Percentiles rank a stretch among this genome's conserved stretches.
These are phyloP conservation scores for Peromyscus eremicus DNA, from an alignment of 2,797 vertebrate genomes.

Conservation along the genomic window DNA sequence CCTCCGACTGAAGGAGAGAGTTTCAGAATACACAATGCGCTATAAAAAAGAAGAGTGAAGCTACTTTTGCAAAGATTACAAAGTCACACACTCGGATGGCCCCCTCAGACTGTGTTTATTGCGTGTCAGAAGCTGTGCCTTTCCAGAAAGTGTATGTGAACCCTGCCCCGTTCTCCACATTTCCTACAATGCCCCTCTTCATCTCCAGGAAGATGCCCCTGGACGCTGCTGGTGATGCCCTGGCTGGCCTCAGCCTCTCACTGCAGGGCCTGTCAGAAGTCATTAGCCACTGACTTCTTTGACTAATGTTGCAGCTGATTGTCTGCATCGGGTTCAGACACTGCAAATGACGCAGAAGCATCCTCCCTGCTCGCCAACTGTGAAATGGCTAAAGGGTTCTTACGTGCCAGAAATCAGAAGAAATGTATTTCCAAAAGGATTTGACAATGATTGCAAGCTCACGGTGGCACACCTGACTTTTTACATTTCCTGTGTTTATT, in stretches of 20 bases:
- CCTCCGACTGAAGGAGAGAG: background rate
- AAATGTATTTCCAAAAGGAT: slow-evolving; percentile 87
- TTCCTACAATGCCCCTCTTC: slow-evolving; percentile 77
- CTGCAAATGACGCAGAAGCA: slow-evolving; percentile 91
- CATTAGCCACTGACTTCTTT: slow-evolving; percentile 92
- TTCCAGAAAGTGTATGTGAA: slow-evolving; percentile 28
- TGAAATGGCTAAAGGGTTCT: slow-evolving; percentile 88
- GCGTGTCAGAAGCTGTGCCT: background rate
- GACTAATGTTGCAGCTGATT: slow-evolving; percentile 96
- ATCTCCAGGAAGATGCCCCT: slow-evolving; percentile 87
- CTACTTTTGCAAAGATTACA: background rate
- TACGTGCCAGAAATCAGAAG: slow-evolving; percentile 91
- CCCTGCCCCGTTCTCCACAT: slow-evolving; percentile 83
- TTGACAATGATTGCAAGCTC: slow-evolving; percentile 84
- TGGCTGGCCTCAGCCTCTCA: slow-evolving; percentile 90
- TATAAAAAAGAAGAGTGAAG: no score
- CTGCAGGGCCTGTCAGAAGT: slow-evolving; percentile 93
- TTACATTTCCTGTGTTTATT: slow-evolving; percentile 71
- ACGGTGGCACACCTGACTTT: slow-evolving; percentile 76
- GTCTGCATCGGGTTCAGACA: slow-evolving; percentile 93
- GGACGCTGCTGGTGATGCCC: slow-evolving; percentile 82
- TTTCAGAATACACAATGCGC: slow-evolving; percentile 1
- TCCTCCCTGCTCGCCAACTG: slow-evolving; percentile 91
- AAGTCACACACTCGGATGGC: background rate
- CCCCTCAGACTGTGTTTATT: slow-evolving; percentile 48